These are phyloP conservation scores for Gorsachius goisagi DNA, from an alignment of 2,113 vertebrate species.

Conservation along the genomic window DNA sequence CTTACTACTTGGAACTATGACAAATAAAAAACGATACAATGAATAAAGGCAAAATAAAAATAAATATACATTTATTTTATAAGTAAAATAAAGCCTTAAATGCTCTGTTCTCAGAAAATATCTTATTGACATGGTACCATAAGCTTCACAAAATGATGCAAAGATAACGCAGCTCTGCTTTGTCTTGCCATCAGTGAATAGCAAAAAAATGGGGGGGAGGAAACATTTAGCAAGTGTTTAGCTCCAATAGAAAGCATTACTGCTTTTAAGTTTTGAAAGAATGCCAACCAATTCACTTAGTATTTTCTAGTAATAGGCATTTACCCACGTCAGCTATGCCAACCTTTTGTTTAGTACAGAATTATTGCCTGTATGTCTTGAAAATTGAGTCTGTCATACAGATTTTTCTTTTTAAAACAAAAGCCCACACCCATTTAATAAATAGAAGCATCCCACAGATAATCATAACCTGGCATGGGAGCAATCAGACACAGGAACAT, in stretches of 20 bases:
- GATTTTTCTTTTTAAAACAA: background rate
- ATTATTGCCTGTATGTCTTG: background rate
- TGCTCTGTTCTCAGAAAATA: background rate
- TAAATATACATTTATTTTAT: background rate
- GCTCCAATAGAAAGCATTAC: background rate
- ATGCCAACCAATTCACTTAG: background rate
- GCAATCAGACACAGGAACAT: background rate
- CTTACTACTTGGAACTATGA: background rate
- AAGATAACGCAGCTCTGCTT: background rate
- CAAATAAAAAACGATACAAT: background rate
- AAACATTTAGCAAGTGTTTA: background rate
- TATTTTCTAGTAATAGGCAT: slow-evolving; percentile 18
- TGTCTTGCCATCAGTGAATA: background rate
- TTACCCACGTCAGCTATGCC: background rate
- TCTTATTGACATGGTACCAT: background rate
- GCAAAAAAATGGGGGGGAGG: background rate
- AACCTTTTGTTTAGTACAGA: slow-evolving; percentile 2
- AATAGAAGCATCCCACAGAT: background rate
- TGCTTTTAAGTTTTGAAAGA: slow-evolving; percentile 27
- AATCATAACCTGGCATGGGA: background rate
- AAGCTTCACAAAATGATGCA: background rate
- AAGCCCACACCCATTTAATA: background rate
- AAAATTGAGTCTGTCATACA: background rate
- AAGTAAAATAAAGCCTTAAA: background rate
- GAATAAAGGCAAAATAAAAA: background rate